Evolutionary conservation across 2,113 vertebrate genomes (phyloP).

Genomic region (Pitta sordida): DNA sequence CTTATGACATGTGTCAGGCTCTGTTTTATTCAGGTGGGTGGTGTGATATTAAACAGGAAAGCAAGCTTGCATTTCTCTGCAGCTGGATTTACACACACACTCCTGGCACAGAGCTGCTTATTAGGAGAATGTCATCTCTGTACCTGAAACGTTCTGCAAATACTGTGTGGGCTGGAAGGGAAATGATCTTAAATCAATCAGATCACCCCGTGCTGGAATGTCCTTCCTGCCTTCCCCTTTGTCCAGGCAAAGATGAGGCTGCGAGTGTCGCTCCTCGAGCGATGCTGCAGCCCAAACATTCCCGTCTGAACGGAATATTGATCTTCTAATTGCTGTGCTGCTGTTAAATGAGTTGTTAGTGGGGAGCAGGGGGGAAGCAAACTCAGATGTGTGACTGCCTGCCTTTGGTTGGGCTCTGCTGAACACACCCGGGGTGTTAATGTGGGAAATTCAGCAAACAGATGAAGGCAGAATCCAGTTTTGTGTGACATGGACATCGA

Average conservation of each 20-base stretch:
- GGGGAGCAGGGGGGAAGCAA: slow-evolving; percentile 18
- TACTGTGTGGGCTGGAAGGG: neutral
- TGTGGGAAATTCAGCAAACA: slow-evolving; percentile 1
- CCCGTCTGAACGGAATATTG: slow-evolving; percentile 54
- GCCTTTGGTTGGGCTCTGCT: slow-evolving; percentile 47
- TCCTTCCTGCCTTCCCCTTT: neutral
- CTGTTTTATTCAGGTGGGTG: slow-evolving; percentile 65
- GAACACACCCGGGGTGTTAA: slow-evolving; percentile 23
- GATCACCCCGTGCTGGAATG: neutral
- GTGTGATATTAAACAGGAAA: slow-evolving; percentile 45
- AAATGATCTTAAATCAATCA: neutral
- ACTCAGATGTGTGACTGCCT: slow-evolving; percentile 23
- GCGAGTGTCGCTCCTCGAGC: neutral
- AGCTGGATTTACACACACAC: neutral
- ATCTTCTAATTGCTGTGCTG: slow-evolving; percentile 74
- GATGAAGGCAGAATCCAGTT: neutral
- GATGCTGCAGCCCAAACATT: neutral
- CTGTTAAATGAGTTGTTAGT: slow-evolving; percentile 71
- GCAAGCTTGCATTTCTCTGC: slow-evolving; percentile 43
- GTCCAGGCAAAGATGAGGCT: neutral
- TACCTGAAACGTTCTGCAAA: neutral
- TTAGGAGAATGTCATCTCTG: neutral
- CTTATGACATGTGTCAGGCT: slow-evolving; percentile 66
- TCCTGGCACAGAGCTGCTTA: slow-evolving; percentile 21
- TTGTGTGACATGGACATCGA: accelerated